Base-by-base conservation (phyloP, 2,888 invertebrate genomes). In the Eupsilia transversa region DNA sequence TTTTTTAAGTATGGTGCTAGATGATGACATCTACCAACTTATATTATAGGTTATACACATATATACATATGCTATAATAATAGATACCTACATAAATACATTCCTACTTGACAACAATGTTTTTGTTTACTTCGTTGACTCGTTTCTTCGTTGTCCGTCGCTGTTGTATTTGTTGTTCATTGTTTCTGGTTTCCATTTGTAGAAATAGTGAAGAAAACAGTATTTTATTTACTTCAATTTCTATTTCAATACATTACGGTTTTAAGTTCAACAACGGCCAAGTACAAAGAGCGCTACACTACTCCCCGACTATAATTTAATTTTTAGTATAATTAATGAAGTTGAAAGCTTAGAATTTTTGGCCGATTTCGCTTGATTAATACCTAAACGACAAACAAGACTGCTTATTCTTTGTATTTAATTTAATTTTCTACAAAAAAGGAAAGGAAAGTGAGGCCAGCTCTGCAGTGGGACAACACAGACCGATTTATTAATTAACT, bases 321-420 rank as follows among this genome's bases (percentile, higher is more conserved):
- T 60, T 77, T 65, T 27, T 64, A 38, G 71, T 33, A 9, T 14
- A 52, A 64, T 64, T 57, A 80, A 72, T 65, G 27, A 46, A 56
- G 33, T 49, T 41, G 14, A 30, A 74, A 46, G 41, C 60, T 56
- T 56, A 35, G 60, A 74, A 35, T 59, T 65, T 35, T 72, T 35
- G 49, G 3, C 27, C 14, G 14, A 41, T 54, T 43, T 41, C n/a
- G 9, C 30, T 56, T 74, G 27, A 74, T 80, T 61, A 73, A 35
- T 61, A 38, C 38, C 38, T 38, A 54, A 73, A 72, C 35, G 46
- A 56, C 17, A 14, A 49, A 59, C 0, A 67, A 46, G n/a, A 43
- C 35, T n/a, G 7, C 7, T 17, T 46, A 54, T 67, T 38, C 20
- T 59, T 35, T 23, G 3, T 27, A 10, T 65, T 35, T 27, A 27